Evolutionary conservation across 2,113 vertebrate species (phyloP), one percentile per base, ranked within the genome.

Genomic region (Burhinus bistriatus): DNA sequence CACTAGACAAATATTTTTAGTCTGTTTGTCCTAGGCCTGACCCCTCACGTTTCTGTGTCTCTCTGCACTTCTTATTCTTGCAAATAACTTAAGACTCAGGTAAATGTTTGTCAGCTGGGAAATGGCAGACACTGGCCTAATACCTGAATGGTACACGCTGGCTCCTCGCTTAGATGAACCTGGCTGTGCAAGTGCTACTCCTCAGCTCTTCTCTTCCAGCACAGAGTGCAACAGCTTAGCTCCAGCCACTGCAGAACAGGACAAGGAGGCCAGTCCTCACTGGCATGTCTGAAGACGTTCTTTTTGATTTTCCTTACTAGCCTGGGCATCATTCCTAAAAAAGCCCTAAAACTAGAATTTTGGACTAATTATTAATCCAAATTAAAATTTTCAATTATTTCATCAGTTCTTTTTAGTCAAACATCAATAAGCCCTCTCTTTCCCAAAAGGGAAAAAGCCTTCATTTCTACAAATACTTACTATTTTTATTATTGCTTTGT

Each of bases 101-200:
- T n/a, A 81, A 36, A 40, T 13, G 22, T 58, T 89, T 93, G 7
- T 49, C 70, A 76, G 9, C 15, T 59, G 57, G 78, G 55, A 85
- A 76, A 75, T 19, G 22, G 42, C 22, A 85, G 87, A 36, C 27
- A 27, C 23, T 77, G 40, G 36, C 54, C 40, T 44, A 51, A 44
- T 23, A 55, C 9, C 32, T 51, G 40, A 64, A 15, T 1, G 4
- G 27, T 30, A n/a, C 2, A 0, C 0, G 3, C 22, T 71, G 44
- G 30, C 42, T 73, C 36, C n/a, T 64, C n/a, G 8, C 34, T 51
- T 30, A 45, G 15, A 34, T 13, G n/a, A 65, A 27, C 17, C 34
- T 32, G 34, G 18, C 3, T 61, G 45, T 52, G 30, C 49, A 64
- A 71, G 45, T 19, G 34, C 55, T 86, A 5, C 40, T 47, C 30